These are phyloP conservation scores for Bicyclus anynana DNA, from an alignment of 1,140 invertebrate genomes.

Conservation along the genomic window DNA sequence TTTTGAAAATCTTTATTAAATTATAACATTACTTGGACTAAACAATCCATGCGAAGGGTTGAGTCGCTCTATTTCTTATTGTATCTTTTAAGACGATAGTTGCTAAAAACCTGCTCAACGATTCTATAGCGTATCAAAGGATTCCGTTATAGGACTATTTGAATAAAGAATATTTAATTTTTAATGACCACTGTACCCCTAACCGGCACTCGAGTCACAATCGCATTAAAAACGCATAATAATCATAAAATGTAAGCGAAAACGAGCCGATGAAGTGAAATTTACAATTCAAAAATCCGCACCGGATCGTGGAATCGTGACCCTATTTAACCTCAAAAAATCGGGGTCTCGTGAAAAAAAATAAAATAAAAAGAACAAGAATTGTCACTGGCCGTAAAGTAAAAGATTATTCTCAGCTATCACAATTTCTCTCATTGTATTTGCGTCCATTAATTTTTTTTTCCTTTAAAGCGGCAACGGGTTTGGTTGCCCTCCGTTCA, in stretches of 20 bases:
- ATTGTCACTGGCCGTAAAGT: constrained; percentile 54
- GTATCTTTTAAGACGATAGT: too few species aligned
- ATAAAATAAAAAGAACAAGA: constrained; percentile 55
- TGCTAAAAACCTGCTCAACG: too few species aligned
- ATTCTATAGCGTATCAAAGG: too few species aligned
- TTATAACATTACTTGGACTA: too few species aligned
- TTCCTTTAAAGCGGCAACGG: constrained; percentile 52
- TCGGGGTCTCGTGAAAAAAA: constrained; percentile 51
- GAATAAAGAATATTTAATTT: too few species aligned
- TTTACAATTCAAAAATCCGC: constrained; percentile 58
- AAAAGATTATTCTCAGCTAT: constrained; percentile 74
- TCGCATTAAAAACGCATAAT: constrained; percentile 8
- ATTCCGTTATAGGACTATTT: too few species aligned
- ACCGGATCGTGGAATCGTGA: constrained; percentile 46
- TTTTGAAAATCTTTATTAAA: too few species aligned
- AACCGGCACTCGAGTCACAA: constrained; percentile 7
- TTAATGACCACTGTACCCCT: not conserved
- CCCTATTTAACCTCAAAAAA: constrained; percentile 63
- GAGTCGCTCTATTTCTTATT: too few species aligned
- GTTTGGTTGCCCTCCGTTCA: constrained; percentile 53
- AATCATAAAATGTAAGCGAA: constrained; percentile 15
- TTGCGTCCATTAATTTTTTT: constrained; percentile 67
- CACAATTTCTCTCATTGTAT: constrained; percentile 71
- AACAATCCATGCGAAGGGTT: too few species aligned
- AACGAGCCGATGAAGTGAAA: constrained; percentile 30